Evolutionary conservation across 2,797 vertebrate genomes (phyloP).

Genomic region (Iguana delicatissima): DNA sequence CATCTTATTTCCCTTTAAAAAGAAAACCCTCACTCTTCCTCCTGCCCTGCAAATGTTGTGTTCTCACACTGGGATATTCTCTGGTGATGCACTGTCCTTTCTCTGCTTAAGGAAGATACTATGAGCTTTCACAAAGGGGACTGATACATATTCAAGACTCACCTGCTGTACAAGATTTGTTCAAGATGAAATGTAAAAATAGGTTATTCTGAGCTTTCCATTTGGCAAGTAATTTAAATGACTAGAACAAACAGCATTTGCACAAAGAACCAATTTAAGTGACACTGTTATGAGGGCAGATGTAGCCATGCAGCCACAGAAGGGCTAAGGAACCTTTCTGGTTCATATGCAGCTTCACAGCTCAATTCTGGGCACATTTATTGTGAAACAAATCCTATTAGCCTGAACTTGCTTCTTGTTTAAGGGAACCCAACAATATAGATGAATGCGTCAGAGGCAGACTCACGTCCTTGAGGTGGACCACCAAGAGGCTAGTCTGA

Average conservation of each 20-base stretch:
- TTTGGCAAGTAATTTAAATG: slow-evolving; percentile 38
- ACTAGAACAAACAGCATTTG: slow-evolving; percentile 25
- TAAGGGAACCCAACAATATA: no score
- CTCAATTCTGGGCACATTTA: slow-evolving; percentile 23
- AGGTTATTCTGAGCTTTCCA: slow-evolving; percentile 7
- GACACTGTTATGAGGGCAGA: background rate
- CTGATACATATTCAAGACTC: slow-evolving; percentile 52
- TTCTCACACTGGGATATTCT: slow-evolving; percentile 25
- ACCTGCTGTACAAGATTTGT: slow-evolving; percentile 14
- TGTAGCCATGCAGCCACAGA: background rate
- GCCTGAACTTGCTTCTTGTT: background rate
- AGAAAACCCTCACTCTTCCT: background rate
- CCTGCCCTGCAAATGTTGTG: background rate
- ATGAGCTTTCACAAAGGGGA: background rate
- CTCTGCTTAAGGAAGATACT: slow-evolving; percentile 43
- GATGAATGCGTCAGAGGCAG: background rate
- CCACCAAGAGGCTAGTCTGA: background rate
- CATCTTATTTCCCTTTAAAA: slow-evolving; percentile 35
- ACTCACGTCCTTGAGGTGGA: background rate
- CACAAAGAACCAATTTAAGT: slow-evolving; percentile 25
- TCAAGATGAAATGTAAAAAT: slow-evolving; percentile 43
- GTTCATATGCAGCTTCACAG: background rate
- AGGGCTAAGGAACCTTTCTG: background rate
- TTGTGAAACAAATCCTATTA: background rate
- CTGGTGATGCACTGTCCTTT: background rate